Conservation (phyloP, 2,113 vertebrate species). For the Ophiodon elongatus region DNA sequence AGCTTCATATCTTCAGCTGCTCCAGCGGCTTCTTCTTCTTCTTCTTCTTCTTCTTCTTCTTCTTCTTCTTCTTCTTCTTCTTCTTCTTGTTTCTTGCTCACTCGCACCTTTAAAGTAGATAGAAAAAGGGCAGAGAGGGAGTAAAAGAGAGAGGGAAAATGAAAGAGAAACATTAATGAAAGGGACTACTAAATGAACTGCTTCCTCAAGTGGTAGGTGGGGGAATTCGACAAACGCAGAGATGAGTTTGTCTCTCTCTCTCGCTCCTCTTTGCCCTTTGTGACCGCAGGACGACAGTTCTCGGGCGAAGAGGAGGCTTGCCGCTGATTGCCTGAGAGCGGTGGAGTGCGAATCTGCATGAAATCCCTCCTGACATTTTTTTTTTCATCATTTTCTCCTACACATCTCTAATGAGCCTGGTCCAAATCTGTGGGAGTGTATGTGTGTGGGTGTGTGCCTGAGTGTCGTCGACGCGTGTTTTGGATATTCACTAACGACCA, state of each 20-base stretch:
- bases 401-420: slow-evolving; percentile 71
- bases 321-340: slow-evolving; percentile 76
- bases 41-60: slow-evolving; percentile 34
- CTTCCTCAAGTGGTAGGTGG: slow-evolving; percentile 69
- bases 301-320: slow-evolving; percentile 66
- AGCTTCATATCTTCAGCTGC: slow-evolving; percentile 84
- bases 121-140: slow-evolving; percentile 44
- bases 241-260: slow-evolving; percentile 59
- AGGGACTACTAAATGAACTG: slow-evolving; percentile 80
- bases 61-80: not conserved
- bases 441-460: not conserved
- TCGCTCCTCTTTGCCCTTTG: slow-evolving; percentile 61
- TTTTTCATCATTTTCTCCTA: slow-evolving; percentile 72
- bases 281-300: slow-evolving; percentile 70
- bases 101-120: slow-evolving; percentile 76
- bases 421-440: slow-evolving; percentile 45
- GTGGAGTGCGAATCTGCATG: slow-evolving; percentile 75
- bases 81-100: slow-evolving; percentile 47
- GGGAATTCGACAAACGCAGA: slow-evolving; percentile 63
- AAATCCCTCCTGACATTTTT: slow-evolving; percentile 65
- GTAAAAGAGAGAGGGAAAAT: slow-evolving; percentile 60
- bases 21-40: slow-evolving; percentile 67
- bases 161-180: slow-evolving; percentile 83
- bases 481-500: slow-evolving; percentile 6
- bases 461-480: not conserved